These are phyloP conservation scores for Prionailurus viverrinus DNA, from an alignment of 2,113 vertebrate genomes.

Conservation along the genomic window DNA sequence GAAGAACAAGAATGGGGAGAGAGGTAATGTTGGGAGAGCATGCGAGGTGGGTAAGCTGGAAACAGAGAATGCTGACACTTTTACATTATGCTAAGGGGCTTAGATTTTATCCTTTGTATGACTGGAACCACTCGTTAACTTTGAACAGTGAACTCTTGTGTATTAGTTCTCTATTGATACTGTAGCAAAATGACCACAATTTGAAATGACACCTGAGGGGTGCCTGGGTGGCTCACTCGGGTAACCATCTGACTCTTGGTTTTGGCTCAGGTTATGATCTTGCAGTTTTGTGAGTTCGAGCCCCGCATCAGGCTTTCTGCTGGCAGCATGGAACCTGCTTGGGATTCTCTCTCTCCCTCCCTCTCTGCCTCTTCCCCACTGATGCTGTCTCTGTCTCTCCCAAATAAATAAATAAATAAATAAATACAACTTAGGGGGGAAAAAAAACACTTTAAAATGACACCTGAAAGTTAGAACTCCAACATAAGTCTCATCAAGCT, in stretches of 20 bases:
- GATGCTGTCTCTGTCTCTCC: too few species aligned
- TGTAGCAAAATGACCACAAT: background rate
- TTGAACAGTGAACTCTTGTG: background rate
- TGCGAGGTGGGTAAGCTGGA: background rate
- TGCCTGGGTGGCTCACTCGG: too few species aligned
- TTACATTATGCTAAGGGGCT: background rate
- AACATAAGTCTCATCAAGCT: background rate
- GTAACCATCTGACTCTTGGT: too few species aligned
- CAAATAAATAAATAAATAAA: too few species aligned
- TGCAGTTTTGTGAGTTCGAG: too few species aligned
- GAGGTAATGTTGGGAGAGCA: background rate
- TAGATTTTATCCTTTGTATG: background rate
- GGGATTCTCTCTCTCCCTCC: too few species aligned
- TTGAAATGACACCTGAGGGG: background rate
- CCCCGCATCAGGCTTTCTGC: too few species aligned
- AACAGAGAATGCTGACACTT: background rate
- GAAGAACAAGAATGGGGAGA: background rate
- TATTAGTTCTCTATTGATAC: background rate
- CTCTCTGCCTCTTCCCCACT: too few species aligned
- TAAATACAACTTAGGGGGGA: too few species aligned
- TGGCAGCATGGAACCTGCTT: too few species aligned
- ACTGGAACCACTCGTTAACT: background rate
- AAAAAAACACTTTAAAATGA: background rate
- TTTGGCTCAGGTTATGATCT: too few species aligned
- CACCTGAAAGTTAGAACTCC: background rate